Base-by-base conservation (phyloP, 2,888 invertebrate species). In the Eulithis prunata region DNA sequence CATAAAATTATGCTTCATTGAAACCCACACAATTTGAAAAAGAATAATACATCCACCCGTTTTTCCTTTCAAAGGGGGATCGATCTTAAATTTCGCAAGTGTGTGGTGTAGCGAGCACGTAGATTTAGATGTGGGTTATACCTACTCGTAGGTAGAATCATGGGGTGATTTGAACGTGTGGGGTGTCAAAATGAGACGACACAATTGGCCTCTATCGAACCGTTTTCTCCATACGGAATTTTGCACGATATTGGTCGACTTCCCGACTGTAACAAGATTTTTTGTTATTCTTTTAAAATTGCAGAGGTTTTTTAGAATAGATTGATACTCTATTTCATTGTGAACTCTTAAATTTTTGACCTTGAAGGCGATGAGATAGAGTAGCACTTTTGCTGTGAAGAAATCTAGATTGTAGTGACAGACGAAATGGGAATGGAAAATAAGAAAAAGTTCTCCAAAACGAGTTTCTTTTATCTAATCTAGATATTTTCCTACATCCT, bases 91-190 rank as follows among this genome's bases (percentile, higher is more conserved):
- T 52, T 54, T 65, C 56, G 58, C 41, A 56, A 60, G 65, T 60
- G 54, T 68, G 49, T 62, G 65, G 51, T 43, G 47, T 52, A 41
- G 53, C 38, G 38, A 61, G 55, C 66, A 65, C 60, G 63, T 63
- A 62, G 56, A 54, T 49, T 49, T 21, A 49, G 49, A 49, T 57
- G 43, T 57, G 58, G 54, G 61, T 51, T 57, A 59, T 41, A 41
- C 32, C 32, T 32, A 32, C 41, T 41, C 41, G 41, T 59, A 52
- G 57, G 43, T 61, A 47, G 8, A 58, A 66, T 57, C 56, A 63
- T 49, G 66, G 69, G 71, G 68, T 59, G 72, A 72, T 72, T 72
- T 67, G 67, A 69, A 70, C 71, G 62, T 71, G 65, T 68, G 62
- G 73, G 71, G 73, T 70, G 71, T 68, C 64, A 58, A 69, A 62